These are phyloP conservation scores for Erannis defoliaria DNA, from an alignment of 2,888 invertebrate genomes.

Conservation along the genomic window DNA sequence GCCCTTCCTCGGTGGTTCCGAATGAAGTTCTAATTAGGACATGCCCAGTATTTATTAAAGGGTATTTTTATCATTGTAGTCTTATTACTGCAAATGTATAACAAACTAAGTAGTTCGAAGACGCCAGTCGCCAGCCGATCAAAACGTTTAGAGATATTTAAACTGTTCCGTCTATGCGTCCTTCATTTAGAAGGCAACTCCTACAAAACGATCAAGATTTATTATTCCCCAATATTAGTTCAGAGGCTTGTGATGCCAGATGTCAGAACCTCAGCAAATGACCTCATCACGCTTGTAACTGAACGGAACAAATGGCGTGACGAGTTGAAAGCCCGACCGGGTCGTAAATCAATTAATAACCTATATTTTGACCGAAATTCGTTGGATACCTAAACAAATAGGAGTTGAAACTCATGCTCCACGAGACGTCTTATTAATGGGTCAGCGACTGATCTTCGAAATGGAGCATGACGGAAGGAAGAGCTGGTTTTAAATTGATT, in stretches of 20 bases:
- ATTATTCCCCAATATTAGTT: constrained; percentile 49
- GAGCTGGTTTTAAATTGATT: constrained; percentile 52
- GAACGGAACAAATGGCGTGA: constrained; percentile 32
- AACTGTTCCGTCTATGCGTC: too few relatives aligned
- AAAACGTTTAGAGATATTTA: constrained; percentile 1
- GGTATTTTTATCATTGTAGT: too few relatives aligned
- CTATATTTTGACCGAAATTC: constrained; percentile 50
- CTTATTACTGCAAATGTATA: too few relatives aligned
- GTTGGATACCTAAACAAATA: constrained; percentile 42
- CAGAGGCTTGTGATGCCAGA: constrained; percentile 54
- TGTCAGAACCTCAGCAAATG: constrained; percentile 52
- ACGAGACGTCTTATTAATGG: constrained; percentile 54
- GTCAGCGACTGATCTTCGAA: constrained; percentile 59
- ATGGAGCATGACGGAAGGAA: constrained; percentile 68
- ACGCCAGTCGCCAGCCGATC: too few relatives aligned
- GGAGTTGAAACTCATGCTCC: constrained; percentile 42
- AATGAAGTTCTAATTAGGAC: too few relatives aligned
- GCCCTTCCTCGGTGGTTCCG: too few relatives aligned
- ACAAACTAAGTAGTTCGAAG: too few relatives aligned
- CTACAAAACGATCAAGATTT: constrained; percentile 48
- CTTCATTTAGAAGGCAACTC: constrained; percentile 9
- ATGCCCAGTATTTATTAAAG: too few relatives aligned
- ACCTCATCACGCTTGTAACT: constrained; percentile 23
- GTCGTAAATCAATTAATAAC: constrained; percentile 60
- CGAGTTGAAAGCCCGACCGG: constrained; percentile 44